Percentiles rank a stretch among this genome's conserved stretches.
Evolutionary conservation across 2,113 vertebrate species (phyloP).

Genomic region (Sprattus sprattus): DNA sequence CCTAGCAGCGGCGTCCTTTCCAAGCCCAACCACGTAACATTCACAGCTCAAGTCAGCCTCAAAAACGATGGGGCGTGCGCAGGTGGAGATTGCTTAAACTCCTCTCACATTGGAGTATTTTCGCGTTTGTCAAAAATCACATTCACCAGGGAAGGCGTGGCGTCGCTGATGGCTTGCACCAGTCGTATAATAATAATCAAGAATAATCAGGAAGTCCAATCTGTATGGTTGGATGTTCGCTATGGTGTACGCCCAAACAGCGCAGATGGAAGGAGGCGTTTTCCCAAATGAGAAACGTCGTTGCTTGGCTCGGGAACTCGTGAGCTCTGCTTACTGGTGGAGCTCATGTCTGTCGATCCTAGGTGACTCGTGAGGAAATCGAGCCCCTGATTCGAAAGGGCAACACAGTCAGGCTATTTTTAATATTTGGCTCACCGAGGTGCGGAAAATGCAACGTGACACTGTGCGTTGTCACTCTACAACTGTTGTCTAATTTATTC

Average conservation of each 20-base stretch:
- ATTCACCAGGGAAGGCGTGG: background rate
- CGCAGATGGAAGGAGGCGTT: constrained; percentile 36
- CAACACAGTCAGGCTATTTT: constrained; percentile 47
- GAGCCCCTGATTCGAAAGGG: constrained; percentile 24
- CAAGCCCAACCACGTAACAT: constrained; percentile 47
- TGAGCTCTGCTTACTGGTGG: constrained; percentile 33
- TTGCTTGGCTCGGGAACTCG: constrained; percentile 49
- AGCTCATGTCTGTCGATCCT: constrained; percentile 30
- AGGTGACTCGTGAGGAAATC: constrained; percentile 12
- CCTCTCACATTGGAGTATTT: constrained; percentile 49
- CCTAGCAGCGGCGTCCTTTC: constrained; percentile 55
- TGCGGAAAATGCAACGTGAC: background rate
- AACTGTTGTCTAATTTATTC: too few species aligned
- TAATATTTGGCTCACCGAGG: constrained; percentile 32
- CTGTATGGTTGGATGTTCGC: background rate
- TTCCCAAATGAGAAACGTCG: constrained; percentile 27
- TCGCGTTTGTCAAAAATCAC: constrained; percentile 12
- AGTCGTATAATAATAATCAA: background rate
- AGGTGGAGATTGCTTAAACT: background rate
- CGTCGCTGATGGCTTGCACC: background rate
- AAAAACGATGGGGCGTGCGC: constrained; percentile 18
- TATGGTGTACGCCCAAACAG: background rate
- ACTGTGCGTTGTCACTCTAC: background rate
- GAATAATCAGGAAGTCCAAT: background rate
- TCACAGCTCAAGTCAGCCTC: constrained; percentile 62